Base-by-base conservation (phyloP, 1,140 invertebrate species). In the Gryllus bimaculatus region DNA sequence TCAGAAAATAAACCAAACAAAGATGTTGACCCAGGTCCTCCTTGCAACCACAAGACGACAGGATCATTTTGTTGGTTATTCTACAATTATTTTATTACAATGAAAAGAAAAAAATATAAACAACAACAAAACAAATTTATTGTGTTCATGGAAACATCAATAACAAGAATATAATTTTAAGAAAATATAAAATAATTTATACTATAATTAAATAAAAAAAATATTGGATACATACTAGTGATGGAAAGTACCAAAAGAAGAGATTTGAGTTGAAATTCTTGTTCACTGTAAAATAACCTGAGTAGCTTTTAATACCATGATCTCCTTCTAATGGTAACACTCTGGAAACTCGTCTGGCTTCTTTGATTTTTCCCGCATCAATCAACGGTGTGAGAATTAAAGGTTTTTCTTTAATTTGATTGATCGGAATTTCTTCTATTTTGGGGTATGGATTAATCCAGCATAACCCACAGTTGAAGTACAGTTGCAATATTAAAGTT, bases 211-310 rank as follows among this genome's bases (percentile, higher is more conserved):
- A 13, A 66, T 66, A 6, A 6, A 48, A 20, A n/a, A 78, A 15
- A 66, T 18, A 8, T 18, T 54, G 20, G 18, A 47, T 54, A 47
- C 75, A 47, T 47, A 80, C 79, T 87, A 88, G 84, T 0, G 93
- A 91, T 0, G 94, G 94, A 84, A 96, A 96, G 82, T 94, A 96
- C 95, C 95, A 96, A 85, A 96, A 96, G 86, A 94, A 96, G 81
- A 95, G 88, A 83, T 96, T 95, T 0, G 94, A 94, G 82, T 94
- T 92, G 83, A 88, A 93, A 73, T 89, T 83, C 81, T 92, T 90
- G 82, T 95, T 93, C 7, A 96, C 92, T 0, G 92, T 94, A 10
- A 94, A 85, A 82, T 90, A 94, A 2, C 93, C 93, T 13, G 91
- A 86, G 82, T 91, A 91, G 77, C 89, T 90, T 8, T 47, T 20